phyloP scores from a whole-genome alignment of 2,113 vertebrate species.

The Pluvialis apricaria region DNA sequence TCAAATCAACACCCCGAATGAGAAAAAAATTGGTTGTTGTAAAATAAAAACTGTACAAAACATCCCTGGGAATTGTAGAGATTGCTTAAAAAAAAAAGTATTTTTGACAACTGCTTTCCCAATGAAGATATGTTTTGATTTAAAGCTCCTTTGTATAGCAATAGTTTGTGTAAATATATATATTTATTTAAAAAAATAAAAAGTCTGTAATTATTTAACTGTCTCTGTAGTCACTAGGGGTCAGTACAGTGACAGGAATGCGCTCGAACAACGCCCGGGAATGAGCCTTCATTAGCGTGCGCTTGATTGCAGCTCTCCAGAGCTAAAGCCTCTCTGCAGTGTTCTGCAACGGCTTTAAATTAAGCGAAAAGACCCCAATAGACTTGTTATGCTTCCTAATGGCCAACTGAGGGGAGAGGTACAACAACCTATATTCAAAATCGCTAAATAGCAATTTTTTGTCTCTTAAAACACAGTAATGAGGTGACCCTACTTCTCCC shows the following conservation, averaged over 20 bases:
- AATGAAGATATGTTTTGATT: background rate
- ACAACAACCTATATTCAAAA: background rate
- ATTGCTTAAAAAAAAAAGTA: background rate
- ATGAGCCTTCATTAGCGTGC: accelerated
- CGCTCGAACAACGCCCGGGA: background rate
- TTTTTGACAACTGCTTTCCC: background rate
- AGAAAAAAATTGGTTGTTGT: background rate
- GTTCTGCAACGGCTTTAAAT: background rate
- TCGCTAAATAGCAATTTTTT: background rate
- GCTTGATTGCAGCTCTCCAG: background rate
- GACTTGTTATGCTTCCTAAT: background rate
- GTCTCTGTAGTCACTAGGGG: constrained; percentile 20
- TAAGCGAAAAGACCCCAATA: background rate
- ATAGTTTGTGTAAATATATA: background rate
- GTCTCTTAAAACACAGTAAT: background rate
- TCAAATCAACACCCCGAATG: background rate
- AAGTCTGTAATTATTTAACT: background rate
- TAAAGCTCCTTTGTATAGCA: background rate
- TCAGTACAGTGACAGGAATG: constrained; percentile 25
- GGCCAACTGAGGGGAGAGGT: background rate
- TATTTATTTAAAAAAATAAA: background rate
- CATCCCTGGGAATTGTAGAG: background rate
- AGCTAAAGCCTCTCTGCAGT: background rate
- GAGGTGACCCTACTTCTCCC: background rate
- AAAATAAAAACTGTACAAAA: background rate